Evolutionary conservation across 1,140 invertebrate genomes (phyloP), one percentile per base, ranked within the genome.

Genomic region (Anadara kagoshimensis): DNA sequence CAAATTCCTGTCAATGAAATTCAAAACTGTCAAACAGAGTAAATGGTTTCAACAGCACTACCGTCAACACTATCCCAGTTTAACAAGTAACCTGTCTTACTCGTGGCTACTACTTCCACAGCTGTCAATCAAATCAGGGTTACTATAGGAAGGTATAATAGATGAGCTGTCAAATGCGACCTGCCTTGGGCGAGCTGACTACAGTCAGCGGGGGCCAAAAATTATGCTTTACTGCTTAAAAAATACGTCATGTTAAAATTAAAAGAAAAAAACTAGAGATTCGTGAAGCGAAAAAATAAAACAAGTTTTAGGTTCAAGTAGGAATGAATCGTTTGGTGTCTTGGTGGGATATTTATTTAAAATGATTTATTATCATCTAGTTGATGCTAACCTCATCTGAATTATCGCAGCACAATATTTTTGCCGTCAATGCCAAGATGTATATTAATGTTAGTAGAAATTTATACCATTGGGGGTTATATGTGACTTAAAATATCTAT

Each of bases 1-100:
- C 75, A 57, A 56, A 64, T 61, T 71, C 83, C 83, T 84, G 81
- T 84, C 81, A 85, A 83, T 83, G 78, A 83, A 77, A 80, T 70
- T 80, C 69, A 78, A 80, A 83, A 85, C 79, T 85, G 85, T 86
- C 84, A 85, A 85, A 83, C 77, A 78, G 76, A 73, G 75, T 85
- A 80, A 79, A 81, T 73, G 73, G 77, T 82, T 78, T 49, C 75
- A 68, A 47, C 67, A 73, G 73, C 63, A 72, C 78, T 74, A 69
- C 82, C 84, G 81, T 86, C 85, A 87, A 83, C 84, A 87, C 84
- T 75, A 80, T 63, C 80, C 81, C 71, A 83, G 79, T 86, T 81
- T 80, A 86, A 79, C 83, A 81, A 85, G 75, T 82, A 79, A 79
- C 58, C 79, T 86, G 84, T 86, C 84, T 85, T 70, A 79, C 79